A percentile compares a stretch with the other conserved stretches of the same genome.
Conservation (phyloP, 2,113 vertebrate species). For the Aphelocoma coerulescens region DNA sequence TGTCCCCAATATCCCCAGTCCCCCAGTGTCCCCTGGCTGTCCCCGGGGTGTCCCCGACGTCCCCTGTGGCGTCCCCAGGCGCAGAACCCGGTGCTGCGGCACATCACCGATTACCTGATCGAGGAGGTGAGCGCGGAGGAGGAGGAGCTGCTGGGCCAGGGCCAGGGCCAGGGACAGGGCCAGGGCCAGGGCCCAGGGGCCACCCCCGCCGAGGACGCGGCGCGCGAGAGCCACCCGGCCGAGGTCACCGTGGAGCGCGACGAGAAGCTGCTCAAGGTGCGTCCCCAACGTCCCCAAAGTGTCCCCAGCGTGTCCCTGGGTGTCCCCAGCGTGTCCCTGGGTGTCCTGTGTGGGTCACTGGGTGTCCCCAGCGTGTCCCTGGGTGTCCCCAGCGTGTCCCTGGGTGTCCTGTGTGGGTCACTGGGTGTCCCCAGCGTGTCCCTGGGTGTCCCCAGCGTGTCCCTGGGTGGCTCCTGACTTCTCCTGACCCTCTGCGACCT, state of each 20-base stretch:
- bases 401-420: too few relatives aligned
- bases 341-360: too few relatives aligned
- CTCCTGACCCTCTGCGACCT: too few relatives aligned
- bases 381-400: too few relatives aligned
- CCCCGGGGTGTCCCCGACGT: background rate
- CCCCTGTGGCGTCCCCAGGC: background rate
- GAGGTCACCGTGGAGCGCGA: slow-evolving; percentile 89
- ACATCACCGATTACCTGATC: slow-evolving; percentile 68
- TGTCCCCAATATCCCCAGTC: too few relatives aligned
- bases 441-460: too few relatives aligned
- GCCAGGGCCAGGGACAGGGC: background rate
- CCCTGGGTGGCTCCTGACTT: too few relatives aligned
- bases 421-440: too few relatives aligned
- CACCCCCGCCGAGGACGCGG: slow-evolving; percentile 71
- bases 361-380: too few relatives aligned
- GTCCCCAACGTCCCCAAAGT: background rate
- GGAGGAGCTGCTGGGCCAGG: slow-evolving; percentile 87
- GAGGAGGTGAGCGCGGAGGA: slow-evolving; percentile 94
- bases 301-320: background rate
- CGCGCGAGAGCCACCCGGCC: slow-evolving; percentile 84
- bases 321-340: too few relatives aligned
- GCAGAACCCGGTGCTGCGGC: background rate
- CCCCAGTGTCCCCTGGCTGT: too few relatives aligned
- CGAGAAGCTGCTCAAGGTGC: slow-evolving; percentile 90
- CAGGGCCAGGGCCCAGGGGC: background rate